Percentiles rank a stretch among this genome's conserved stretches.
These are phyloP conservation scores for Dendrophyllia cribrosa DNA, from an alignment of 64 coral and sea anemone species.

Conservation along the genomic window DNA sequence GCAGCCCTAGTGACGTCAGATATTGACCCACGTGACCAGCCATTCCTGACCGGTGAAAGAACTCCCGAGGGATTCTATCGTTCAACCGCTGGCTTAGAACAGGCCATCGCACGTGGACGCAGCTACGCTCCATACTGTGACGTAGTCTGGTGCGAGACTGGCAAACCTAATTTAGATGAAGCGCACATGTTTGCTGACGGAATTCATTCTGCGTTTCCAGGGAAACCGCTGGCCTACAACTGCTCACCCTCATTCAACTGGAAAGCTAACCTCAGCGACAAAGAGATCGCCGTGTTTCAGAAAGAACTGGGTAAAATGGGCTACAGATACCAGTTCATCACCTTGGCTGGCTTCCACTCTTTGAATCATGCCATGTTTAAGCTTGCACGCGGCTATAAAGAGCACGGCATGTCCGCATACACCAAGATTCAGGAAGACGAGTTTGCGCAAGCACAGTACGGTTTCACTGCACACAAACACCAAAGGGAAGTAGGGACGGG, in stretches of 20 bases:
- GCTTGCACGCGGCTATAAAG: constrained; percentile 80
- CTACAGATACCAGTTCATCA: constrained; percentile 89
- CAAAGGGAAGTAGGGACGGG: constrained; percentile 87
- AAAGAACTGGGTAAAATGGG: constrained; percentile 83
- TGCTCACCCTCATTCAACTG: constrained; percentile 95
- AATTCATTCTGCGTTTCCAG: constrained; percentile 85
- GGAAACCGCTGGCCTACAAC: constrained; percentile 89
- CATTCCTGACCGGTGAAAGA: constrained; percentile 28
- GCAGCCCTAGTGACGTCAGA: constrained; percentile 32
- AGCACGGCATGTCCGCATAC: constrained; percentile 81
- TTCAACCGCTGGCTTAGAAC: constrained; percentile 71
- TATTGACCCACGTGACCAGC: constrained; percentile 46
- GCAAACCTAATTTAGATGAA: constrained; percentile 83
- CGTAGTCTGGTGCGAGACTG: constrained; percentile 86
- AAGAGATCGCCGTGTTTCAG: constrained; percentile 81
- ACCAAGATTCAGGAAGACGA: constrained; percentile 91
- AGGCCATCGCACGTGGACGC: constrained; percentile 84
- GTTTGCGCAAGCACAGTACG: constrained; percentile 77
- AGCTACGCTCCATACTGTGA: constrained; percentile 91
- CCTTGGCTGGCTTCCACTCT: constrained; percentile 86
- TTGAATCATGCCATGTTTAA: constrained; percentile 93
- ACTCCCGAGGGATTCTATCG: constrained; percentile 78
- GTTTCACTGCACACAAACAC: constrained; percentile 89
- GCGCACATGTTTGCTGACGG: constrained; percentile 84
- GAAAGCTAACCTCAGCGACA: constrained; percentile 87